Evolutionary conservation across 2,113 vertebrate species (phyloP), one percentile per base, ranked within the genome.

Genomic region (Siphamia tubifer): DNA sequence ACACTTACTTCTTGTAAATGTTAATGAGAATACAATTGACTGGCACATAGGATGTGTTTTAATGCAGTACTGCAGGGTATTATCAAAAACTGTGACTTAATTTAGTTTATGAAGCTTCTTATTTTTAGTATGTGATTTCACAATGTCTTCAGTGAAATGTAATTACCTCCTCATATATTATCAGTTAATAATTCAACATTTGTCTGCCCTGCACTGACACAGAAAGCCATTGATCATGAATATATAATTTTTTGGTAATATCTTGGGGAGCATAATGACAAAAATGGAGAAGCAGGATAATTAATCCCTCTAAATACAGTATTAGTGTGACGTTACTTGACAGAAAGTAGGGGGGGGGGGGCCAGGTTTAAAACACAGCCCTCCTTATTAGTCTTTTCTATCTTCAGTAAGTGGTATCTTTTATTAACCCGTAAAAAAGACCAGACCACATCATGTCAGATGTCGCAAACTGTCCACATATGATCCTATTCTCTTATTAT

Each of bases 91-190:
- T 45, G 21, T 10, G 28, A 61, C 17, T 20, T 49, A n/a, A 60
- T 39, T 49, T 28, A 28, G 27, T 39, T 61, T 32, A 44, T 34
- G 2, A 8, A 49, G 24, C 30, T 47, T 32, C 51, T 38, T 84
- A 86, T 83, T 83, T 76, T 76, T 68, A 81, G 74, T 54, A n/a
- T 3, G 23, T 43, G 24, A 39, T 71, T 57, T 74, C 21, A 61
- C 54, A 30, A 34, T 65, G 23, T 71, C 34, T 20, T 72, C 44
- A 52, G 27, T 20, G 68, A 72, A 82, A 77, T 65, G 15, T 81
- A 85, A 90, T 90, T 88, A 84, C 63, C 49, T 66, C 42, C 68
- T 84, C 74, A 79, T 83, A 43, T 62, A 64, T 84, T 66, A 74
- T 71, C 43, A 47, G 30, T 88, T 66, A 87, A 87, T 90, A 84